These are phyloP conservation scores for Pelecanus crispus DNA, from an alignment of 2,113 vertebrate species.

Conservation along the genomic window DNA sequence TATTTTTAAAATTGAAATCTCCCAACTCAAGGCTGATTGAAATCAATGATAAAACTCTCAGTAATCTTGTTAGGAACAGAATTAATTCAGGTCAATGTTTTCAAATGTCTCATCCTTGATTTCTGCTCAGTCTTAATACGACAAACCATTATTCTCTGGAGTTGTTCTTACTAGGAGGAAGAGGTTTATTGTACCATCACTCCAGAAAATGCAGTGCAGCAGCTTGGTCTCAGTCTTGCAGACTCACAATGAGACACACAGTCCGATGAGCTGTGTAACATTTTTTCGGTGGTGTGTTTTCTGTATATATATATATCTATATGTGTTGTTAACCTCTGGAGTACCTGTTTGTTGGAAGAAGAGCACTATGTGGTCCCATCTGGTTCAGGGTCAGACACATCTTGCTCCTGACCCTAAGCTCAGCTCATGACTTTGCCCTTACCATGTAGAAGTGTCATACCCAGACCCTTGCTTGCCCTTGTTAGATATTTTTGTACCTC, in stretches of 20 bases:
- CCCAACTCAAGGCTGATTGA: not conserved
- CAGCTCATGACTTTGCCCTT: not conserved
- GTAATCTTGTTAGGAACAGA: not conserved
- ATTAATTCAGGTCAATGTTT: not conserved
- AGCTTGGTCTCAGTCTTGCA: not conserved
- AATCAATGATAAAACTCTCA: not conserved
- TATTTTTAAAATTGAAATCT: not conserved
- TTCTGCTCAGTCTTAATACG: not conserved
- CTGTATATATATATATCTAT: not conserved
- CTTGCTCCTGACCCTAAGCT: not conserved
- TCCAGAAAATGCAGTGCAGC: not conserved
- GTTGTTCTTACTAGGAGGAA: not conserved
- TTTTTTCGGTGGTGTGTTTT: not conserved
- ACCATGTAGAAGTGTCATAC: not conserved
- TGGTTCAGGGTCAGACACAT: not conserved
- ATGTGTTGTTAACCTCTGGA: not conserved
- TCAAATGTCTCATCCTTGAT: not conserved
- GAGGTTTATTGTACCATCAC: not conserved
- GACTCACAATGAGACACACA: not conserved
- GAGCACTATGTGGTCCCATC: not conserved
- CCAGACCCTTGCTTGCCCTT: not conserved
- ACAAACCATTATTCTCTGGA: not conserved
- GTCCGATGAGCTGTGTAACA: not conserved
- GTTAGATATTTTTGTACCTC: not conserved
- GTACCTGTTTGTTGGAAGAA: not conserved